phyloP scores from a whole-genome alignment of 1,140 invertebrate species.

The Musca vetustissima region DNA sequence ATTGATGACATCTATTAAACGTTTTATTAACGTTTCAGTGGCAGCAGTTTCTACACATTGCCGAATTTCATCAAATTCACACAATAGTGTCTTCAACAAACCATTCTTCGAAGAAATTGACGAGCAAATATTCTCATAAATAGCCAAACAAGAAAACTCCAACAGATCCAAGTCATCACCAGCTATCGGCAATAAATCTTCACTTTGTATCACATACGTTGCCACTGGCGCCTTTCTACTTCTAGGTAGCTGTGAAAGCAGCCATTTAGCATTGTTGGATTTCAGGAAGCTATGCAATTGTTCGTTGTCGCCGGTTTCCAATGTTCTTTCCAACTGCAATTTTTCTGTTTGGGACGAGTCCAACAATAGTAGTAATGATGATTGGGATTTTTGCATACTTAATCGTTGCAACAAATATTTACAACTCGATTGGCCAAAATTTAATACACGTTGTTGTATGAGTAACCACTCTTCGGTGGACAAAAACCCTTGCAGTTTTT shows the following conservation, averaged over 20 bases:
- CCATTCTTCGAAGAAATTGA: constrained; percentile 1
- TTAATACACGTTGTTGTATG: constrained; percentile 46
- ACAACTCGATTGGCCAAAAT: constrained; percentile 44
- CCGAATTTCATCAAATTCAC: constrained; percentile 12
- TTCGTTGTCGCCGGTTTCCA: neutral
- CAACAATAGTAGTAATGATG: constrained; percentile 3
- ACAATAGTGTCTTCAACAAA: neutral
- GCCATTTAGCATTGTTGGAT: constrained; percentile 14
- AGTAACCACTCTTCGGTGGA: constrained; percentile 40
- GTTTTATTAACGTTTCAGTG: constrained; percentile 13
- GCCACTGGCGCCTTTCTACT: neutral
- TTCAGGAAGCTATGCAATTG: neutral
- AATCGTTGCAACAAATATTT: constrained; percentile 41
- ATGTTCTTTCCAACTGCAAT: neutral
- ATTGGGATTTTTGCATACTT: constrained; percentile 34
- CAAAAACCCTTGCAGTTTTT: constrained; percentile 37
- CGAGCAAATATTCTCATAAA: constrained; percentile 12
- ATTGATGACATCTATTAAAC: neutral
- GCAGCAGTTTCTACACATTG: constrained; percentile 5
- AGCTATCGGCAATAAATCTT: neutral
- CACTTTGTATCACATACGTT: neutral
- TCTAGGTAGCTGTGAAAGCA: neutral
- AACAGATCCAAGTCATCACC: constrained; percentile 22
- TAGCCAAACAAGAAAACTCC: constrained; percentile 8
- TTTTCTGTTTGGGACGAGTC: neutral